A percentile compares a stretch with the other conserved stretches of the same genome.
Conservation (phyloP, 2,888 invertebrate genomes). For the Mactromeris polynyma region DNA sequence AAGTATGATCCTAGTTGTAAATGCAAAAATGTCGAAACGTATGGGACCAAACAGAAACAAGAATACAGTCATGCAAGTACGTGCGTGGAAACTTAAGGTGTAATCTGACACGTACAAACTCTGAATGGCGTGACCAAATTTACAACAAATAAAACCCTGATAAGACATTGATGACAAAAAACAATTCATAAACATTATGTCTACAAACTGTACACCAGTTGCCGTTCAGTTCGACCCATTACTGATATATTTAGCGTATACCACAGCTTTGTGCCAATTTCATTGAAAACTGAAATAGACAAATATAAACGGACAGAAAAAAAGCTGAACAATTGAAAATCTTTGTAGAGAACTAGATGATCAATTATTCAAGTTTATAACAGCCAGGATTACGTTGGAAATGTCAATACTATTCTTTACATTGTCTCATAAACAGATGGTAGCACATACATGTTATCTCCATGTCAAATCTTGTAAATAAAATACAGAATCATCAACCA, state of each 20-base stretch:
- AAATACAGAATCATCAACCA: no score
- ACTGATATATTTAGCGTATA: neutral
- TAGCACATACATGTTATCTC: no score
- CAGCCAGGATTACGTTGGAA: neutral
- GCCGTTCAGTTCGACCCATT: neutral
- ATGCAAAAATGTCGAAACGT: neutral
- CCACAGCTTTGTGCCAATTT: neutral
- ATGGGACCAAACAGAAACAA: neutral
- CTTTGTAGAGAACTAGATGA: neutral
- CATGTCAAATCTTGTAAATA: no score
- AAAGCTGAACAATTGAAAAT: neutral
- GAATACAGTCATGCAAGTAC: neutral
- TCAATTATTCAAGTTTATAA: slow-evolving; percentile 8
- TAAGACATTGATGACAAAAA: neutral
- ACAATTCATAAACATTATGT: neutral
- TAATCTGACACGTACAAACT: neutral
- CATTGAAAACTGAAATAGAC: neutral
- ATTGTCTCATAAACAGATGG: no score
- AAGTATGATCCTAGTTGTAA: neutral
- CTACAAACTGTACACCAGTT: neutral
- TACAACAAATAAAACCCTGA: neutral
- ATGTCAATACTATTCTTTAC: slow-evolving; percentile 1
- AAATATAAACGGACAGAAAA: neutral
- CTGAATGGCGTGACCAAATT: neutral
- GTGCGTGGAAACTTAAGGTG: neutral